Conservation (phyloP, 2,113 vertebrate species). For the Callithrix jacchus region DNA sequence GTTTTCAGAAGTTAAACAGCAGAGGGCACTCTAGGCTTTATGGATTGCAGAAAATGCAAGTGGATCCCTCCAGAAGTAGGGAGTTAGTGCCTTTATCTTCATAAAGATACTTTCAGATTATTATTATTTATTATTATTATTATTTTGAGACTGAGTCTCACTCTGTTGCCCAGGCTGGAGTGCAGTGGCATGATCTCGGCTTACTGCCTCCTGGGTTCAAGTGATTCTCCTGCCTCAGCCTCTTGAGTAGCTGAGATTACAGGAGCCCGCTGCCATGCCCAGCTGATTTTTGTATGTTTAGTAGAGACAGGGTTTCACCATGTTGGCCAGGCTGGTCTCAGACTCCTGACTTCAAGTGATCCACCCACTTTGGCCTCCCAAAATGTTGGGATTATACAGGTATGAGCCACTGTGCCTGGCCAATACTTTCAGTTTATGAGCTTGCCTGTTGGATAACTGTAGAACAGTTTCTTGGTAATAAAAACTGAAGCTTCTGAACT, state of each 20-base stretch:
- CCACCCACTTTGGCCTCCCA: background rate
- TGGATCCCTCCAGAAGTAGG: background rate
- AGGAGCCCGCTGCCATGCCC: no score
- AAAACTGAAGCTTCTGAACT: constrained; percentile 10
- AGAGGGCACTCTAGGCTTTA: constrained; percentile 59
- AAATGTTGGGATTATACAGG: background rate
- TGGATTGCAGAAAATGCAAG: background rate
- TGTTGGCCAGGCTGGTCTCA: no score
- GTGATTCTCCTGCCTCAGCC: no score
- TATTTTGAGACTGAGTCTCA: no score
- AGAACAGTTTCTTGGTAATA: background rate
- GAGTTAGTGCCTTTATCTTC: background rate
- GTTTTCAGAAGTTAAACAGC: constrained; percentile 11
- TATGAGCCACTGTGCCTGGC: background rate
- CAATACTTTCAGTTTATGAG: background rate
- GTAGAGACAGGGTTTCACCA: no score
- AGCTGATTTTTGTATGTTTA: no score
- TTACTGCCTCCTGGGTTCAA: no score
- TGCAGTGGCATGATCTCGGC: no score
- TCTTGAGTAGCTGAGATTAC: no score
- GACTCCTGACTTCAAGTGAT: background rate
- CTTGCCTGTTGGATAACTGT: background rate
- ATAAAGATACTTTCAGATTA: background rate
- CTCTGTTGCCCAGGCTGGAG: no score
- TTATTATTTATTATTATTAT: no score